These are phyloP conservation scores for Bryconaethiops microstoma DNA, from an alignment of 2,797 vertebrate species.

Conservation along the genomic window DNA sequence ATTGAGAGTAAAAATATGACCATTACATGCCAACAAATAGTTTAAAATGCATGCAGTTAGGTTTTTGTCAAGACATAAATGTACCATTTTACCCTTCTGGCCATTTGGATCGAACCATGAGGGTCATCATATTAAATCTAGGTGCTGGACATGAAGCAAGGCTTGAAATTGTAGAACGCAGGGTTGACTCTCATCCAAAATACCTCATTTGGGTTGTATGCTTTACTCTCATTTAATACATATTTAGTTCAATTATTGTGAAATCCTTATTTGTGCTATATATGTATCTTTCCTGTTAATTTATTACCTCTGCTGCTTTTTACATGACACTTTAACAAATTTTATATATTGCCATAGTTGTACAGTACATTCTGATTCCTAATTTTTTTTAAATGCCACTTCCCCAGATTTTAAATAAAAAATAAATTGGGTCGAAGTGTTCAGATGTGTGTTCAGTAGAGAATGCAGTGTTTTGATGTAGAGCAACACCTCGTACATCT, in stretches of 20 bases:
- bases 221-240: background rate
- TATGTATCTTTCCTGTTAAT: conserved; percentile 21
- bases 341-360: background rate
- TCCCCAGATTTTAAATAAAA: background rate
- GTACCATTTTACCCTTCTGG: background rate
- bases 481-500: background rate
- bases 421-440: background rate
- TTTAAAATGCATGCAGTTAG: background rate
- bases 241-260: conserved; percentile 5
- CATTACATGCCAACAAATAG: no score
- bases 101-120: background rate
- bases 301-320: conserved; percentile 13
- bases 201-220: background rate
- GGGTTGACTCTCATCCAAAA: background rate
- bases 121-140: background rate
- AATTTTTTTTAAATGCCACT: background rate
- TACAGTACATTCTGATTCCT: background rate
- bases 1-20: no score
- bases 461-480: background rate
- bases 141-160: background rate
- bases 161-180: background rate
- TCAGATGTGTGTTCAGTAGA: background rate
- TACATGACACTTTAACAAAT: conserved; percentile 9
- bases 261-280: background rate
- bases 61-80: background rate